Conservation (phyloP, 2,113 vertebrate species). For the Vidua macroura region DNA sequence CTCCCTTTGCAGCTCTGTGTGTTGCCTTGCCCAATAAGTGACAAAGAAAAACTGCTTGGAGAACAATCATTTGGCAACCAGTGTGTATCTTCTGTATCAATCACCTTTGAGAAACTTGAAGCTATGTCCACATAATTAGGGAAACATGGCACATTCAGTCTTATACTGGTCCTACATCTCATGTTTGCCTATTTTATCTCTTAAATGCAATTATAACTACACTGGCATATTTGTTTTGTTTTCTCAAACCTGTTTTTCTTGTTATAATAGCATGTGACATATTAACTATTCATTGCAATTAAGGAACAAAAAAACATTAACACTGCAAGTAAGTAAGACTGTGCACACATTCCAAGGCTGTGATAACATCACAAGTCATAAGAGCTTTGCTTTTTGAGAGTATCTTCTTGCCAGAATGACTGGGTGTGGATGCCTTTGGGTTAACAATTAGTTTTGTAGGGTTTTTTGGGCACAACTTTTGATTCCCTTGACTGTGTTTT, state of each 20-base stretch:
- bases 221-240: neutral
- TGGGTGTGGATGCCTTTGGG: neutral
- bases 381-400: neutral
- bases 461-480: neutral
- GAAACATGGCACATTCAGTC: neutral
- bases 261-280: neutral
- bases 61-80: neutral
- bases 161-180: neutral
- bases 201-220: neutral
- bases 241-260: conserved; percentile 48
- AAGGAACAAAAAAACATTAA: neutral
- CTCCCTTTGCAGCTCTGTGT: neutral
- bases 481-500: neutral
- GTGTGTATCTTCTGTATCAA: neutral
- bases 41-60: neutral
- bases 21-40: neutral
- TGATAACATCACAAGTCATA: neutral
- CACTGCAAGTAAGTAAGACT: neutral
- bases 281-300: conserved; percentile 2
- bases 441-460: neutral
- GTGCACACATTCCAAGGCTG: neutral
- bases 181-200: neutral
- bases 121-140: neutral
- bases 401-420: neutral
- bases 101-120: neutral